phyloP scores from a whole-genome alignment of 2,113 vertebrate genomes.

The Lagopus muta region DNA sequence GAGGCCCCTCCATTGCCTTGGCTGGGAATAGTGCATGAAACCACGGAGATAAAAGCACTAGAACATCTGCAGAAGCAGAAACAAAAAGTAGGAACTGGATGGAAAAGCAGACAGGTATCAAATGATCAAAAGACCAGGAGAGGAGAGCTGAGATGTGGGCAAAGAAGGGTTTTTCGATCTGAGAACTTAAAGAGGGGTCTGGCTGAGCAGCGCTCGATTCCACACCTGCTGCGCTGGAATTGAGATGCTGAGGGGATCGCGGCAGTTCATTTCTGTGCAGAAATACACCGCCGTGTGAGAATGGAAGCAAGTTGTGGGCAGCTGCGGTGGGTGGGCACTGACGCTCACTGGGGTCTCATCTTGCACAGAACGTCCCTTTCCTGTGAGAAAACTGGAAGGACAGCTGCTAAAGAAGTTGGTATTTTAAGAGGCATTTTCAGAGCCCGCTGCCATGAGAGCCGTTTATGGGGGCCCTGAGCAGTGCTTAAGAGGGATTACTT shows the following conservation, averaged over 20 bases:
- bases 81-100: background rate
- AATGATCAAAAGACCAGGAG: background rate
- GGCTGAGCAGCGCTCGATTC: too few relatives aligned
- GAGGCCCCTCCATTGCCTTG: rapidly evolving
- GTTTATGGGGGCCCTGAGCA: too few relatives aligned
- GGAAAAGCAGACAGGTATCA: background rate
- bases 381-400: background rate
- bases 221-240: rapidly evolving
- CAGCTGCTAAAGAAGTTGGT: background rate
- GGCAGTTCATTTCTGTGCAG: background rate
- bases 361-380: background rate
- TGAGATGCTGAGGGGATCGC: rapidly evolving
- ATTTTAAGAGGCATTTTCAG: rapidly evolving
- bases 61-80: background rate
- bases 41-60: background rate
- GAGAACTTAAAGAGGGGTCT: too few relatives aligned
- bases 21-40: background rate
- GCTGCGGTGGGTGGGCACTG: background rate
- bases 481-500: background rate
- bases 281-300: background rate
- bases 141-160: background rate
- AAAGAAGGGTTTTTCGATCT: background rate
- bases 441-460: background rate
- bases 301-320: background rate
- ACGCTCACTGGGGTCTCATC: too few relatives aligned